Evolutionary conservation across 2,797 vertebrate species (phyloP).

Genomic region (Notamacropus eugenii): DNA sequence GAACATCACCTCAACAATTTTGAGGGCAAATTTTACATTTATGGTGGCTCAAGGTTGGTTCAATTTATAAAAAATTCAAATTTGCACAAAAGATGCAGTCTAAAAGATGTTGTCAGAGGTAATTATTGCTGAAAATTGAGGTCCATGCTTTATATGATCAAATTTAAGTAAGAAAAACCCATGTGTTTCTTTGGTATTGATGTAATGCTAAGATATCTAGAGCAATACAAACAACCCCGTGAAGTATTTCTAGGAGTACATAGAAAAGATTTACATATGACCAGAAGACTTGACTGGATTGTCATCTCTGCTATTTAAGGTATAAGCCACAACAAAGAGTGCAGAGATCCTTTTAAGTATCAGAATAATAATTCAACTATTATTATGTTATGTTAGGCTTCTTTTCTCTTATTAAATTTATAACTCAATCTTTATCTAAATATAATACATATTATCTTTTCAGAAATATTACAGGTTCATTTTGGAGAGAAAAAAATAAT

Average conservation of each 20-base stretch:
- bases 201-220: not conserved
- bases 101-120: not conserved
- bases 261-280: not conserved
- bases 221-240: not conserved
- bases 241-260: not conserved
- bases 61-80: not conserved
- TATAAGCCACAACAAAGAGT: not conserved
- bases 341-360: not conserved
- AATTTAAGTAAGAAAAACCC: not conserved
- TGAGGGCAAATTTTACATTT: not conserved
- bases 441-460: constrained; percentile 49
- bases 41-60: not conserved
- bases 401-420: constrained; percentile 21
- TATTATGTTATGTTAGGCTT: constrained; percentile 17
- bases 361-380: not conserved
- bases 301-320: not conserved
- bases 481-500: constrained; percentile 30
- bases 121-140: not conserved
- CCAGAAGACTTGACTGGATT: no score
- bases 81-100: not conserved
- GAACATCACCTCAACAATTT: not conserved
- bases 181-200: not conserved
- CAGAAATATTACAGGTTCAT: constrained; percentile 53
- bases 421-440: constrained; percentile 65
- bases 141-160: not conserved